Base-by-base conservation (phyloP, 2,113 vertebrate genomes). In the Passer montanus region DNA sequence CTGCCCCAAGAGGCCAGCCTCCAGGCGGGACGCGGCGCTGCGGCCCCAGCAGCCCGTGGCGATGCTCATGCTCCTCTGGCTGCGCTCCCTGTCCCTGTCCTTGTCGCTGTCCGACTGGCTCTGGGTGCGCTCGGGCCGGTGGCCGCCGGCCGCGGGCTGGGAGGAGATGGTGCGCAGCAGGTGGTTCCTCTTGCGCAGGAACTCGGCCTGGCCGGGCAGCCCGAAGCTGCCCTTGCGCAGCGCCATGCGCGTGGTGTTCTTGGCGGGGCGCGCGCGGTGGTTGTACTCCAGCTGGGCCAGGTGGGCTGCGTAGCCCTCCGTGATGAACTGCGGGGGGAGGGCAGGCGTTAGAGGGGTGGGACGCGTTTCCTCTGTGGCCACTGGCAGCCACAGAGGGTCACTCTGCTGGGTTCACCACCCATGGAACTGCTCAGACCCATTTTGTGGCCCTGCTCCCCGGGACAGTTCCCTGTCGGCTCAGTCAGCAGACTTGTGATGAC, bases 191-290 rank as follows among this genome's bases (percentile, higher is more conserved):
- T 99, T 99, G 88, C 99, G 99, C 60, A 99, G 98, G 97, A 99
- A 99, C 86, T 99, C 99, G 1, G 99, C 95, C 75, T 99, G 99
- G 85, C 98, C 97, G 0, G 99, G 99, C 92, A 99, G 97, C 9
- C 99, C 99, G 0, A 99, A 99, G 98, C 99, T 99, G 97, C 99
- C 98, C 81, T 99, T 99, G 39, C 99, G 98, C 82, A 99, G 98
- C 3, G 98, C 99, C 98, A 99, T 99, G 87, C 99, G 98, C 8
- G 98, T 97, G 89, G 98, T 97, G 49, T 99, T 98, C 97, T 99
- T 99, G 94, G 99, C 98, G 0, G 99, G 99, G 11, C 98, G 98
- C 0, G 99, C 98, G 60, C 99, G 98, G 95, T 99, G 99, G 94
- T 95, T 98, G 97, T 99, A 99, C 97, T 99, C 99, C 97, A 99